A percentile compares a stretch with the other conserved stretches of the same genome.
Evolutionary conservation across 2,797 vertebrate species (phyloP).

Genomic region (Limnodromus scolopaceus): DNA sequence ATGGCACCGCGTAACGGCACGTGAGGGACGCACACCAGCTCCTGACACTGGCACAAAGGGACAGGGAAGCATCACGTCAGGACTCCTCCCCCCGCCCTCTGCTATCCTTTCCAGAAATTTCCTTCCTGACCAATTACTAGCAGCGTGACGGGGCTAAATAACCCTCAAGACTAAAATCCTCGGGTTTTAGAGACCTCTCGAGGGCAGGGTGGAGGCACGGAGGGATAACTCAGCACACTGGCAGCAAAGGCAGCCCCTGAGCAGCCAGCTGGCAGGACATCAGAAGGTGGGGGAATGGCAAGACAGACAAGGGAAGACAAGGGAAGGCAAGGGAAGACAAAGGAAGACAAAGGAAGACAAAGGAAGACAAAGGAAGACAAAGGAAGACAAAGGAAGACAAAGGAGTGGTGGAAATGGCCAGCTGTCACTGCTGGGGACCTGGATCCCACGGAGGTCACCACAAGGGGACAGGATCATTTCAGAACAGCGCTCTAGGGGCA

Average conservation of each 20-base stretch:
- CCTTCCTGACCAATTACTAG: neutral
- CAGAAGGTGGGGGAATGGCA: neutral
- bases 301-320: too few relatives aligned
- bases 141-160: rapidly evolving
- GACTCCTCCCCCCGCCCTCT: neutral
- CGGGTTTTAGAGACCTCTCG: rapidly evolving
- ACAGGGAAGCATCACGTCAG: neutral
- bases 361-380: too few relatives aligned
- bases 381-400: neutral
- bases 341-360: neutral
- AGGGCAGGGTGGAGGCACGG: neutral
- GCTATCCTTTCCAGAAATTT: neutral
- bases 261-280: neutral
- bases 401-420: rapidly evolving
- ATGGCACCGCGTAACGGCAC: rapidly evolving
- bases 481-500: neutral
- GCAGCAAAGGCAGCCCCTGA: neutral
- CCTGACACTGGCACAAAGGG: rapidly evolving
- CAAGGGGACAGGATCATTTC: neutral
- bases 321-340: too few relatives aligned
- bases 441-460: too few relatives aligned
- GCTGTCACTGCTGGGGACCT: neutral
- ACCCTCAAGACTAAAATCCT: neutral
- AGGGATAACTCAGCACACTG: rapidly evolving
- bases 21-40: neutral